phyloP scores from a whole-genome alignment of 2,888 invertebrate genomes.

The Keiferia lycopersicella region DNA sequence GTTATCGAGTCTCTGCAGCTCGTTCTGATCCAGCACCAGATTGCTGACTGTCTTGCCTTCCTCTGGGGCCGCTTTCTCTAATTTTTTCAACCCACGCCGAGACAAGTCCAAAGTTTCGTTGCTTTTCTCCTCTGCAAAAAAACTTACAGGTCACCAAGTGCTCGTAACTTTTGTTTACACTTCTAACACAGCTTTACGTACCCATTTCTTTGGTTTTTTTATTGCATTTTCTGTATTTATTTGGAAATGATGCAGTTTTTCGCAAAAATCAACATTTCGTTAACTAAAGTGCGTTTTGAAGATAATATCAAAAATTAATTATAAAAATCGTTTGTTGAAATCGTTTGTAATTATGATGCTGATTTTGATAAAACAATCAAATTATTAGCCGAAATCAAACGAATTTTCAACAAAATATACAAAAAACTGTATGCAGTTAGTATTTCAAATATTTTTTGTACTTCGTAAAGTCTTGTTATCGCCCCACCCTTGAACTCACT shows the following conservation, averaged over 20 bases:
- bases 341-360: too few species aligned
- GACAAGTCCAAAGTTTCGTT: slow-evolving; percentile 87
- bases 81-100: slow-evolving; percentile 89
- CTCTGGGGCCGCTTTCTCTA: slow-evolving; percentile 86
- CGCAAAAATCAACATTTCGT: slow-evolving; percentile 58
- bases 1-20: slow-evolving; percentile 92
- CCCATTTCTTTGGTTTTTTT: slow-evolving; percentile 15
- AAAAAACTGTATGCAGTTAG: too few species aligned
- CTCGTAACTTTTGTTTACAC: background rate
- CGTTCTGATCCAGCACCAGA: slow-evolving; percentile 92
- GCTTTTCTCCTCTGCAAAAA: slow-evolving; percentile 43
- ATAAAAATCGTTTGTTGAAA: too few species aligned
- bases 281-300: slow-evolving; percentile 27
- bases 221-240: slow-evolving; percentile 30
- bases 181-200: slow-evolving; percentile 40
- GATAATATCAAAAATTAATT: background rate
- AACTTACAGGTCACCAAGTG: slow-evolving; percentile 10
- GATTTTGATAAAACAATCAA: too few species aligned
- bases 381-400: too few species aligned
- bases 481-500: slow-evolving; percentile 11
- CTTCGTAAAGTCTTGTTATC: background rate
- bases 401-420: too few species aligned
- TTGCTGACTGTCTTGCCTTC: slow-evolving; percentile 85
- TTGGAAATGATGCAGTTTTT: slow-evolving; percentile 45
- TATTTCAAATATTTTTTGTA: too few species aligned